phyloP scores from a whole-genome alignment of 2,113 vertebrate species.

The Coryphaenoides rupestris region DNA sequence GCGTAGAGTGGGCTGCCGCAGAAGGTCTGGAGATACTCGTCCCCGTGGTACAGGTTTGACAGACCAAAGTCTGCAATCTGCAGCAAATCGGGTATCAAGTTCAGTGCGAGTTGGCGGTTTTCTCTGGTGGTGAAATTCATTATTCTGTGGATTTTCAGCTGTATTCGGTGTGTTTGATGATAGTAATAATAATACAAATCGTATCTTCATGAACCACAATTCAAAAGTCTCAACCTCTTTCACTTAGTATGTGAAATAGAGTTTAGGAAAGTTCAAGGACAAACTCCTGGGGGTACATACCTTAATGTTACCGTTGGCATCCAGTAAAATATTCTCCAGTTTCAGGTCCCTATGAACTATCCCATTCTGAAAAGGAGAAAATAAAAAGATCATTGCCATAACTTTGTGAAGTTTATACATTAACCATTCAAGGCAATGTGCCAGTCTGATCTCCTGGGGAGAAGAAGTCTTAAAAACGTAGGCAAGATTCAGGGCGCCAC shows the following conservation, averaged over 20 bases:
- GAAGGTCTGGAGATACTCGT: constrained; percentile 89
- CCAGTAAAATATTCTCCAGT: constrained; percentile 95
- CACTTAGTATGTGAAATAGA: no score
- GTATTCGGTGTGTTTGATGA: no score
- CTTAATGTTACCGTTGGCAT: constrained; percentile 88
- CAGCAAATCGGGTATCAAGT: neutral
- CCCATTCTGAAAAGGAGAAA: constrained; percentile 76
- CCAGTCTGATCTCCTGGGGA: no score
- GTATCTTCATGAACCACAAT: no score
- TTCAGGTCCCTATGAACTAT: constrained; percentile 96
- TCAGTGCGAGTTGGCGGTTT: no score
- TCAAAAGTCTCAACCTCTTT: no score
- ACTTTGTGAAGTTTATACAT: neutral
- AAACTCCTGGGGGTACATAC: constrained; percentile 58
- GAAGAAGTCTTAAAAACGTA: no score
- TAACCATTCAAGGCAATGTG: no score
- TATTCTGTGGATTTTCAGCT: neutral
- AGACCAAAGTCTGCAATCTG: constrained; percentile 97
- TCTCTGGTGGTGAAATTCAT: neutral
- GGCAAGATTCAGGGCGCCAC: no score
- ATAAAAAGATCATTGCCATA: neutral
- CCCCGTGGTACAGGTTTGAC: constrained; percentile 88
- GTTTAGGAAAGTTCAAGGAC: no score
- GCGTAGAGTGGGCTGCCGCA: constrained; percentile 95
- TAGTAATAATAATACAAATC: neutral